Base-by-base conservation (phyloP, 2,888 invertebrate genomes). In the Clitarchus hookeri region DNA sequence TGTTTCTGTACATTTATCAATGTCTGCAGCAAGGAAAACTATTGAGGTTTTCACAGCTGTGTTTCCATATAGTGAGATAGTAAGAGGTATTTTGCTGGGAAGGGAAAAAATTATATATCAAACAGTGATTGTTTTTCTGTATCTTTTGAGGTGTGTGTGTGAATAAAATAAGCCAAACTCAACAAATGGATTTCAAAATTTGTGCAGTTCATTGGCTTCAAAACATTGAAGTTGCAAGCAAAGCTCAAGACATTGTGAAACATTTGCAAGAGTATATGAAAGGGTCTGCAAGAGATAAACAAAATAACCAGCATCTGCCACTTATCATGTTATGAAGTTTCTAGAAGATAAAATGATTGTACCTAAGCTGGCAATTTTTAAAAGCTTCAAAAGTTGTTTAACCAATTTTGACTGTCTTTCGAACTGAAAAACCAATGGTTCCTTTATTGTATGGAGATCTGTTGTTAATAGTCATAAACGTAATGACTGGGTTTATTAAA, bases 351-450 rank as follows among this genome's bases (percentile, higher is more conserved):
- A 65, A 65, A 19, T 65, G 65, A 8, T 65, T 12, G 65, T 8
- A 65, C 65, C 65, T 23, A 65, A 65, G 65, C 65, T 65, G 16
- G 65, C 65, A 65, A 12, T 65, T 65, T 65, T 65, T 65, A 65
- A 65, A 65, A 16, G 65, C 65, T 12, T 65, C 65, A 65, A 16
- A 65, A 65, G 65, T 65, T 6, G 65, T n/a, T n/a, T n/a, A 65
- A 65, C 65, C 65, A 65, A 12, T 65, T 65, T 65, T 65, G 65
- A 65, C 65, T 65, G 65, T 23, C 65, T 65, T 65, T 65, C 65
- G 16, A 65, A 65, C 11, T 65, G 65, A 65, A 19, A 8, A 65
- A 65, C 65, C 65, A 12, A 65, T 65, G 65, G 65, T 16, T n/a
- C n/a, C n/a, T n/a, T n/a, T n/a, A n/a, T n/a, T n/a, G n/a, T n/a